These are phyloP conservation scores for Alexandromys fortis DNA, from an alignment of 2,113 vertebrate species.

Conservation along the genomic window DNA sequence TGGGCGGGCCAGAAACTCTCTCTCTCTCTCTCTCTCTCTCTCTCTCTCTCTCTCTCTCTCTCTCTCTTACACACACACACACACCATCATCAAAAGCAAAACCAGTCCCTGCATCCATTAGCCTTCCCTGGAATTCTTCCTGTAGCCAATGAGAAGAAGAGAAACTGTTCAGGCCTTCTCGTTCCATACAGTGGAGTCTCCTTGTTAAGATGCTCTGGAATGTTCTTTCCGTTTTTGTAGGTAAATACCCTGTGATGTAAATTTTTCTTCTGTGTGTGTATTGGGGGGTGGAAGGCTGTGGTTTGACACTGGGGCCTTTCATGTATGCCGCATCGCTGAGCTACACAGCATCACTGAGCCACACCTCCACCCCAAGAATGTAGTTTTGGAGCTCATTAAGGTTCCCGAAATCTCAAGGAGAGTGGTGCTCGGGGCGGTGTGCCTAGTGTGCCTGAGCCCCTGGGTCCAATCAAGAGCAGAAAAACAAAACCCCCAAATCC, in stretches of 20 bases:
- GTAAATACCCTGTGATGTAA: neutral
- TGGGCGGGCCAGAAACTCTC: neutral
- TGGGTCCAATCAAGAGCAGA: neutral
- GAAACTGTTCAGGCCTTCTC: neutral
- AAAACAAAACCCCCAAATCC: neutral
- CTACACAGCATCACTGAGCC: neutral
- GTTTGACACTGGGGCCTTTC: neutral
- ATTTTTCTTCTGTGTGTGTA: neutral
- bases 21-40: no score
- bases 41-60: no score
- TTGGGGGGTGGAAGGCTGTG: neutral
- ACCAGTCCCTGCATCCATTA: accelerated
- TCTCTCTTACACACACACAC: no score
- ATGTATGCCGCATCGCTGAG: neutral
- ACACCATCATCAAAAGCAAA: neutral
- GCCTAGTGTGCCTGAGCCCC: neutral
- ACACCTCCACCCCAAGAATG: neutral
- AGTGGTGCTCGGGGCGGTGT: neutral
- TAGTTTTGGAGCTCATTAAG: neutral
- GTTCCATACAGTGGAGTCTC: neutral
- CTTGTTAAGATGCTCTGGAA: neutral
- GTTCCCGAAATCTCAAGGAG: neutral
- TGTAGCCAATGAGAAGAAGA: neutral
- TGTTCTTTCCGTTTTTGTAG: constrained; percentile 4
- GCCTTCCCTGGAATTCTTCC: neutral